phyloP scores from a whole-genome alignment of 2,797 vertebrate species.

The Cossypha niveicapilla region DNA sequence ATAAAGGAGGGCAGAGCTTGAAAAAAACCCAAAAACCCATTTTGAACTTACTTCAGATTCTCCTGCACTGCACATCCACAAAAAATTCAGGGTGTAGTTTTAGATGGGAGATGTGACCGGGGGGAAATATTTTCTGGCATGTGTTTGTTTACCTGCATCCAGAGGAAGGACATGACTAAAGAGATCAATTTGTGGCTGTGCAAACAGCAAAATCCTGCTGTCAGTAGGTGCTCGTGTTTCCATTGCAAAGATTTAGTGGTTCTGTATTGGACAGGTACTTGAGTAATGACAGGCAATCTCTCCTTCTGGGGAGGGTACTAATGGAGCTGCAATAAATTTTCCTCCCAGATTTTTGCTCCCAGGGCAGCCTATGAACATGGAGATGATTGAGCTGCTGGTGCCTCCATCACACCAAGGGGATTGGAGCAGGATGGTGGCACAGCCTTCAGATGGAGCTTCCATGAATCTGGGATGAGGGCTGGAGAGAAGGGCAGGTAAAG shows the following conservation, averaged over 20 bases:
- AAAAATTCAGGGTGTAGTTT: not conserved
- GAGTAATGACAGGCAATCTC: not conserved
- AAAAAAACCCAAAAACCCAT: rapidly evolving
- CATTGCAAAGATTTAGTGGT: not conserved
- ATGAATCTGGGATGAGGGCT: rapidly evolving
- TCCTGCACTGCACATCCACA: not conserved
- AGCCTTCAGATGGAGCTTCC: not conserved
- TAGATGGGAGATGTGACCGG: not conserved
- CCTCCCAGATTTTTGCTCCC: not conserved
- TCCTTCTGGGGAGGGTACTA: not conserved
- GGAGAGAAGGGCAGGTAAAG: not conserved
- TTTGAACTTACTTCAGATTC: not conserved
- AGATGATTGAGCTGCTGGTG: not conserved
- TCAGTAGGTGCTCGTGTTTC: not conserved
- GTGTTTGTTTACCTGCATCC: not conserved
- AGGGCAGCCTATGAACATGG: not conserved
- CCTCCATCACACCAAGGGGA: rapidly evolving
- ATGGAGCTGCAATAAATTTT: not conserved
- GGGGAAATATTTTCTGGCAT: not conserved
- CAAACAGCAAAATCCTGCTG: not conserved
- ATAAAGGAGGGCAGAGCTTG: not conserved
- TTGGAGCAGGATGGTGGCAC: not conserved
- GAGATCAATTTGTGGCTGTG: not conserved
- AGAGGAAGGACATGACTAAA: not conserved
- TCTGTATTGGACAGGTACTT: not conserved